Base-by-base conservation (phyloP, 2,113 vertebrate genomes). In the Furnarius figulus region DNA sequence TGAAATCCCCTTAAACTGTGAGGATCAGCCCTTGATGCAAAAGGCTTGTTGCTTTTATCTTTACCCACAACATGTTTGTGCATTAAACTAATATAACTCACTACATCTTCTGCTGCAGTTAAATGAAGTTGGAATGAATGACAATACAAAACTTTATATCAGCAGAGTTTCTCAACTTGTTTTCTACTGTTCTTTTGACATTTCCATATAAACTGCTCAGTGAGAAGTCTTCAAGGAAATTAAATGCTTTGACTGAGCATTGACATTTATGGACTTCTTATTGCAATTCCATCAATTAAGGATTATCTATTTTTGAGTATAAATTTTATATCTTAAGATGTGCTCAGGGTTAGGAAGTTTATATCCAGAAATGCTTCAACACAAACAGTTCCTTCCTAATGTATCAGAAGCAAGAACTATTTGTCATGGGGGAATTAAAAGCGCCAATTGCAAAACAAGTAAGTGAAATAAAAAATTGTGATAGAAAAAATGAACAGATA, bases 391-490 rank as follows among this genome's bases (percentile, higher is more conserved):
- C 58, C 68, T 94, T 94, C 50, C 24, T 68, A 87, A 63, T 10
- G 13, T 50, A 86, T 42, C 47, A 87, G 40, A 94, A 91, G 37
- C 15, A 90, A 76, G 28, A 81, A 42, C 30, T 86, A 16, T 58
- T 95, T 90, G n/a, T 85, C 49, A 37, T 31, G 40, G 27, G 37
- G 28, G 21, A 75, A 49, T 53, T 79, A 39, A 47, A 93, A 86
- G 14, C 76, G 63, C 81, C 44, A 70, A 35, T 21, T 63, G 49
- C 25, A 90, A 89, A 89, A 68, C 53, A 86, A 83, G 56, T 89
- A 93, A 87, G 58, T 55, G 8, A 91, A 97, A 81, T 74, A 5
- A 70, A 87, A 96, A 96, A 19, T 40, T 63, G 22, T 67, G 83
- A 81, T 40, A 62, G 61, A 39, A 83, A 81, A 78, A 78, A 75